phyloP scores from a whole-genome alignment of 2,113 vertebrate species.

The Mormoops blainvillei region DNA sequence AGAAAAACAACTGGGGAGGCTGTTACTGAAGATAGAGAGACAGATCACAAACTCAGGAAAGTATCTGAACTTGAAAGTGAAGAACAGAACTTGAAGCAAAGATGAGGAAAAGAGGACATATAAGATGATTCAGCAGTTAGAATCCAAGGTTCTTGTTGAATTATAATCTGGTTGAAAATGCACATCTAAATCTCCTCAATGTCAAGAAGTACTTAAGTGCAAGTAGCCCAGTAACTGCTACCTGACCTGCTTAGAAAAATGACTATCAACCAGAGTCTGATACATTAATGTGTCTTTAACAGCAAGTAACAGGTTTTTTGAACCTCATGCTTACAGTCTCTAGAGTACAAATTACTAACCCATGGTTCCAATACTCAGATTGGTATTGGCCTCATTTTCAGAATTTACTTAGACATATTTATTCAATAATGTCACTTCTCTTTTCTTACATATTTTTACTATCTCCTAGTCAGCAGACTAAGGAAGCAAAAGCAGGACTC shows the following conservation, averaged over 20 bases:
- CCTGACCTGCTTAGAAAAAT: not conserved
- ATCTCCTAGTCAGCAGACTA: not conserved
- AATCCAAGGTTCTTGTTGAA: not conserved
- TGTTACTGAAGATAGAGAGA: not conserved
- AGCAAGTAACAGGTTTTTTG: not conserved
- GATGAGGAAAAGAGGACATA: not conserved
- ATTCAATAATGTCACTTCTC: not conserved
- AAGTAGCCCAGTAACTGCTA: not conserved
- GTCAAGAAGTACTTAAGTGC: not conserved
- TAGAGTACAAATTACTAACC: not conserved
- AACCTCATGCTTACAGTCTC: not conserved
- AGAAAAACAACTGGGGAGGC: not conserved
- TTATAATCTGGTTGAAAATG: not conserved
- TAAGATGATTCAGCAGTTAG: not conserved
- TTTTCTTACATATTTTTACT: not conserved
- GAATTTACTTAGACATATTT: not conserved
- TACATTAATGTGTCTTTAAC: not conserved
- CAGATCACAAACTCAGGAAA: not conserved
- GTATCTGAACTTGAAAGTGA: not conserved
- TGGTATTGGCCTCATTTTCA: not conserved
- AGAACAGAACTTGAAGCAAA: not conserved
- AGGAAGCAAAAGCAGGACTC: not conserved
- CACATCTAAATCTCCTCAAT: not conserved
- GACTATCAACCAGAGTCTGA: not conserved
- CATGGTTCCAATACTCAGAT: not conserved